phyloP scores from a whole-genome alignment of 2,797 vertebrate species.

The Acipenser ruthenus region DNA sequence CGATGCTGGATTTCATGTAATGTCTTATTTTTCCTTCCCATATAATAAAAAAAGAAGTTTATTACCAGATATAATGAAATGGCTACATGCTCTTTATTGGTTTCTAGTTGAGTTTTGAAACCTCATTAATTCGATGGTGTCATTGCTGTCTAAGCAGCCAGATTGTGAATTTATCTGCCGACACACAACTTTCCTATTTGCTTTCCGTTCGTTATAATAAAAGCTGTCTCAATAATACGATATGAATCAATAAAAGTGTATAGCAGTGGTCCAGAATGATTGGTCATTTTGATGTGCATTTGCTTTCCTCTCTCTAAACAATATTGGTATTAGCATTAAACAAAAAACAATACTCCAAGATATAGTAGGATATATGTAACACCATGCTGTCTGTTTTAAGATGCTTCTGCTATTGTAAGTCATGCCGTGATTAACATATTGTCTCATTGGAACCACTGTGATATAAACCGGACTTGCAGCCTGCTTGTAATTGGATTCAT shows the following conservation, averaged over 20 bases:
- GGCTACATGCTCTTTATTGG: slow-evolving; percentile 32
- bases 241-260: neutral
- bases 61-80: slow-evolving; percentile 46
- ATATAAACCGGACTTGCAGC: neutral
- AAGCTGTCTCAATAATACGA: neutral
- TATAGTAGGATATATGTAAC: neutral
- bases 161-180: slow-evolving; percentile 11
- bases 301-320: slow-evolving; percentile 12
- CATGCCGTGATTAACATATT: slow-evolving; percentile 2
- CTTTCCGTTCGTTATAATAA: neutral
- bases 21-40: neutral
- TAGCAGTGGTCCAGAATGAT: slow-evolving; percentile 12
- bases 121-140: slow-evolving; percentile 46
- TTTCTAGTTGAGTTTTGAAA: slow-evolving; percentile 38
- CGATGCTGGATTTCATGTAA: neutral
- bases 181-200: slow-evolving; percentile 41
- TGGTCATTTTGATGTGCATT: slow-evolving; percentile 33
- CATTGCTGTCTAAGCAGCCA: slow-evolving; percentile 49
- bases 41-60: slow-evolving; percentile 36
- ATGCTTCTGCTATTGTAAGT: neutral
- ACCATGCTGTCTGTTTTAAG: too few relatives aligned
- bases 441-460: neutral
- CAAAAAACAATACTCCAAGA: slow-evolving; percentile 3
- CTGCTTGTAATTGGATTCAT: neutral
- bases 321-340: slow-evolving; percentile 8